Base-by-base conservation (phyloP, 2,888 invertebrate species). In the Laspeyria flexula region DNA sequence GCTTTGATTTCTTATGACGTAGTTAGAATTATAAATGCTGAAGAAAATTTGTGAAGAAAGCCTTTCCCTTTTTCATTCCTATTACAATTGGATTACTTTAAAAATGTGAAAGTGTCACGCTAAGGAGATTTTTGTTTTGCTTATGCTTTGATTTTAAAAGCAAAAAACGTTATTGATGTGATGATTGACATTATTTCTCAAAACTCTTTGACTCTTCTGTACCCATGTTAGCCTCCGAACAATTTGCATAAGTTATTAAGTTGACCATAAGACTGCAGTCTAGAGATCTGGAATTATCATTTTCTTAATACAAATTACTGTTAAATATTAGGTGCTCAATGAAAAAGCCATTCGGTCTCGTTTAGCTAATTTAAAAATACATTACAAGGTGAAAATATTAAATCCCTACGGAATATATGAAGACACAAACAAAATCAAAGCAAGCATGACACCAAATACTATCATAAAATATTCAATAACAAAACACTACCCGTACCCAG, bases 11-110 rank as follows among this genome's bases (percentile, higher is more conserved):
- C 12, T 30, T 21, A 42, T 31, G 16, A 31, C 21, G n/a, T 21
- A 31, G 9, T 30, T 31, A 31, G 13, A 31, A 30, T 37, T 43
- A 48, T 34, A 45, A 45, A 46, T 43, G 46, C 7, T 6, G 7
- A 25, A 7, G 7, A 25, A 25, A 7, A 25, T 21, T 25, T 25
- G 4, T 25, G 25, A 25, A 7, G 7, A 25, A 3, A 7, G 9
- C 3, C 18, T 18, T 18, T 18, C 5, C 18, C 18, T 25, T 25
- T 25, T 25, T 25, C 25, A 7, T 25, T 25, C 7, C 7, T 4
- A 25, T 48, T 49, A 37, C 7, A 25, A 25, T 25, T 21, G 21
- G n/a, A 21, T 5, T 21, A 57, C 64, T 64, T 54, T 64, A 48
- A 48, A 60, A 30, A 30, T 11, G 30, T 30, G 30, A 11, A 4